Conservation (phyloP, 2,797 vertebrate genomes). For the Echeneis naucrates region DNA sequence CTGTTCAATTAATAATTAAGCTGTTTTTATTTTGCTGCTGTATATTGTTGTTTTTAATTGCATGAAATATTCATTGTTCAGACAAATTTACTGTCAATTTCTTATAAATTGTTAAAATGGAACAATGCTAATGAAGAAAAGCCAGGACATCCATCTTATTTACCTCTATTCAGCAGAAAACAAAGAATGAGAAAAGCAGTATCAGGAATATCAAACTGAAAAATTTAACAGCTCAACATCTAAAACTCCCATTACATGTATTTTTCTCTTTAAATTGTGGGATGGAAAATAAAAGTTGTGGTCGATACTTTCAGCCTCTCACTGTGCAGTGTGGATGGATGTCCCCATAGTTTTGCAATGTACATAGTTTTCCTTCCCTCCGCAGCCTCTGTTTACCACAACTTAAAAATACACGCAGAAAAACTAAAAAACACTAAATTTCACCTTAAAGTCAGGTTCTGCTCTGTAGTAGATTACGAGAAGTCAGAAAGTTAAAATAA, state of each 20-base stretch:
- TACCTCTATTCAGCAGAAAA: slow-evolving; percentile 84
- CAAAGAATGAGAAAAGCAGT: slow-evolving; percentile 73
- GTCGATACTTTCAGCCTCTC: slow-evolving; percentile 78
- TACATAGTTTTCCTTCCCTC: slow-evolving; percentile 70
- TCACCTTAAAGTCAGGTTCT: slow-evolving; percentile 58
- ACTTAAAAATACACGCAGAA: slow-evolving; percentile 67
- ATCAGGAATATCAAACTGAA: slow-evolving; percentile 88
- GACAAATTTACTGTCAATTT: slow-evolving; percentile 85
- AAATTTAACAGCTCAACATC: slow-evolving; percentile 86
- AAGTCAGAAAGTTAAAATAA: slow-evolving; percentile 60
- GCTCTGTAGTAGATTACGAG: slow-evolving; percentile 70
- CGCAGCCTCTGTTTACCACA: slow-evolving; percentile 79
- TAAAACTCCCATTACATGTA: slow-evolving; percentile 87
- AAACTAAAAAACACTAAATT: slow-evolving; percentile 61
- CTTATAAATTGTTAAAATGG: slow-evolving; percentile 90
- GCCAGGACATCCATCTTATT: slow-evolving; percentile 85
- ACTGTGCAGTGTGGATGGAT: slow-evolving; percentile 71
- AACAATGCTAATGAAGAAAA: slow-evolving; percentile 90
- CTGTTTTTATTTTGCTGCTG: slow-evolving; percentile 86
- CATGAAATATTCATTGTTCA: slow-evolving; percentile 87
- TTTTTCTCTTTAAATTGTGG: slow-evolving; percentile 88
- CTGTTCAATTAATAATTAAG: slow-evolving; percentile 89
- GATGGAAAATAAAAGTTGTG: slow-evolving; percentile 82
- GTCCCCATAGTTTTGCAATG: slow-evolving; percentile 80
- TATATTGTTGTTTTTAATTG: slow-evolving; percentile 89